phyloP scores from a whole-genome alignment of 2,113 vertebrate genomes.

The Centropus bengalensis region DNA sequence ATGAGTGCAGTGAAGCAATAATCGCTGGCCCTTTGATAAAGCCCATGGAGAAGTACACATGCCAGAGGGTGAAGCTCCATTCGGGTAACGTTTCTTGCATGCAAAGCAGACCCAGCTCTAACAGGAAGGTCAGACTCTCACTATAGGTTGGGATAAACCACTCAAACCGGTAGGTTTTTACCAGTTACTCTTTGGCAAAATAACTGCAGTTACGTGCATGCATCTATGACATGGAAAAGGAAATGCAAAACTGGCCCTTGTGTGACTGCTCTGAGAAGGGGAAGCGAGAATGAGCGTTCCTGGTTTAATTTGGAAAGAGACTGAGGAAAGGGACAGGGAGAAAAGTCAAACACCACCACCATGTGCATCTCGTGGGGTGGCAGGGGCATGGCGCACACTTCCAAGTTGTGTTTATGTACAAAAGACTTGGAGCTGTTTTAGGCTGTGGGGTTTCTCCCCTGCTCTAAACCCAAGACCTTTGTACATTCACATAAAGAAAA shows the following conservation, averaged over 20 bases:
- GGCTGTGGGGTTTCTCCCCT: neutral
- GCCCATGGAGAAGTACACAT: neutral
- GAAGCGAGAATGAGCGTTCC: neutral
- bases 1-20: neutral
- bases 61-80: neutral
- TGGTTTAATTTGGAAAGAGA: neutral
- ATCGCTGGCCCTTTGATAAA: neutral
- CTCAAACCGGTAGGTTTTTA: neutral
- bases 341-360: neutral
- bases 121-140: neutral
- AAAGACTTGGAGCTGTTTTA: neutral
- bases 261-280: neutral
- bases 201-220: neutral
- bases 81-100: neutral
- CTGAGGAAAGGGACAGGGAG: neutral
- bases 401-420: neutral
- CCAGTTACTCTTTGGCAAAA: neutral
- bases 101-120: neutral
- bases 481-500: neutral
- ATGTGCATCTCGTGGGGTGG: neutral
- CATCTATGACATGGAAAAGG: neutral
- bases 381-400: fast-evolving
- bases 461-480: neutral
- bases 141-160: neutral
- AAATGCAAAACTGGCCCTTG: neutral